Conservation (phyloP, 2,113 vertebrate species). For the Lepus europaeus region DNA sequence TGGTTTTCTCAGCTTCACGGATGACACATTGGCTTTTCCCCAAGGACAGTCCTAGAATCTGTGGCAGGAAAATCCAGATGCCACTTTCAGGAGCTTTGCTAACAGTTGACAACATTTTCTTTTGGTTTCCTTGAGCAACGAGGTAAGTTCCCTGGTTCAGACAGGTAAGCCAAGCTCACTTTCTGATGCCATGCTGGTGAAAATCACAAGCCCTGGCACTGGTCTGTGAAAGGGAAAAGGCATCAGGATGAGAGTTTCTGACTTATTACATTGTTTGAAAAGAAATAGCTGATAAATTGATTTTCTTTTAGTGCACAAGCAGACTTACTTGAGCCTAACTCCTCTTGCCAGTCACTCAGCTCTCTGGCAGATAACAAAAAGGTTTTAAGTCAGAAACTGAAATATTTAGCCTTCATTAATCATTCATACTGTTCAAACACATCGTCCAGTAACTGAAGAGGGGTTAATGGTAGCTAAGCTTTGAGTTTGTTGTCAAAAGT, state of each 20-base stretch:
- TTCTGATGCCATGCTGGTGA: slow-evolving; percentile 68
- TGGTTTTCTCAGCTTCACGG: slow-evolving; percentile 35
- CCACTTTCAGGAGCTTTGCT: slow-evolving; percentile 44
- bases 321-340: slow-evolving; percentile 74
- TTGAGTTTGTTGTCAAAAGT: slow-evolving; percentile 92
- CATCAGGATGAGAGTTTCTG: slow-evolving; percentile 33
- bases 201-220: neutral
- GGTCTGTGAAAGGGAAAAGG: slow-evolving; percentile 38
- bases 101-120: slow-evolving; percentile 34
- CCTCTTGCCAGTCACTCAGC: slow-evolving; percentile 85
- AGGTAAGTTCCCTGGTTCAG: slow-evolving; percentile 45
- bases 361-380: slow-evolving; percentile 89
- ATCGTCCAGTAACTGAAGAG: slow-evolving; percentile 93
- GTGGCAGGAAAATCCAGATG: slow-evolving; percentile 61
- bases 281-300: slow-evolving; percentile 77
- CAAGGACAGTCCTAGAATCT: slow-evolving; percentile 6
- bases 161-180: slow-evolving; percentile 56
- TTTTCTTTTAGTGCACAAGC: slow-evolving; percentile 73
- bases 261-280: slow-evolving; percentile 69
- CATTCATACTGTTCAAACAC: slow-evolving; percentile 94
- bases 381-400: slow-evolving; percentile 92
- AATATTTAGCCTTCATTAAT: slow-evolving; percentile 96
- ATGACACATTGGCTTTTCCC: neutral
- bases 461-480: slow-evolving; percentile 92
- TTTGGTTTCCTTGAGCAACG: slow-evolving; percentile 71